A percentile compares a stretch with the other conserved stretches of the same genome.
Conservation (phyloP, 2,797 vertebrate species). For the Todus mexicanus region DNA sequence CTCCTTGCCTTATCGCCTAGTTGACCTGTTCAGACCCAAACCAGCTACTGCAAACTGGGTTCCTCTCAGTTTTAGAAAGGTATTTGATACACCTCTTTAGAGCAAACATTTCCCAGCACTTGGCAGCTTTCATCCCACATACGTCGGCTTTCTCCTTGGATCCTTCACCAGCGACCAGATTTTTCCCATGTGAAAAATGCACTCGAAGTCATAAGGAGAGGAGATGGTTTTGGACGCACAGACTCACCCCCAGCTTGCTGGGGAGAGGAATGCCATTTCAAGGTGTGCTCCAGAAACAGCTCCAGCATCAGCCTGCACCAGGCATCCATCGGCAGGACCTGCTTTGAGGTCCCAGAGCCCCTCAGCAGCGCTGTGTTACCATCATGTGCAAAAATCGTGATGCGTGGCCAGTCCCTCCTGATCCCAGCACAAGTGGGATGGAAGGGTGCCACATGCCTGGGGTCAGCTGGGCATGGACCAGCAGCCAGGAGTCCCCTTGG, state of each 20-base stretch:
- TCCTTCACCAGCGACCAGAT: neutral
- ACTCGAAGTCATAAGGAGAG: neutral
- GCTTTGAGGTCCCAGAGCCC: neutral
- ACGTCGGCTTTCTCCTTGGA: neutral
- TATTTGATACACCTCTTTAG: neutral
- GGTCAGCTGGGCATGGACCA: neutral
- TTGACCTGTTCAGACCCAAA: neutral
- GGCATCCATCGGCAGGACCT: neutral
- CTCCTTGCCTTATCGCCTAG: neutral
- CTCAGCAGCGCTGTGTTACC: fast-evolving
- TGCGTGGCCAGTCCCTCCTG: neutral
- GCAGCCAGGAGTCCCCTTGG: neutral
- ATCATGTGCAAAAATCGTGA: neutral
- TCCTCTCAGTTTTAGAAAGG: neutral
- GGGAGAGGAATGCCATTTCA: fast-evolving
- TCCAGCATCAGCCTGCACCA: fast-evolving
- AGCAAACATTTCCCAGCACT: neutral
- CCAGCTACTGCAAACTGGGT: neutral
- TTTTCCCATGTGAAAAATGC: slow-evolving; percentile 42
- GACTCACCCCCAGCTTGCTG: neutral
- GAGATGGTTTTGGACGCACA: fast-evolving
- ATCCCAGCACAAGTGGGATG: neutral
- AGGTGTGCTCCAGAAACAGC: neutral
- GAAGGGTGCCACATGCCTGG: neutral
- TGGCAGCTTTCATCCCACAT: neutral